Evolutionary conservation across 2,113 vertebrate species (phyloP), one percentile per base, ranked within the genome.

Genomic region (human): DNA sequence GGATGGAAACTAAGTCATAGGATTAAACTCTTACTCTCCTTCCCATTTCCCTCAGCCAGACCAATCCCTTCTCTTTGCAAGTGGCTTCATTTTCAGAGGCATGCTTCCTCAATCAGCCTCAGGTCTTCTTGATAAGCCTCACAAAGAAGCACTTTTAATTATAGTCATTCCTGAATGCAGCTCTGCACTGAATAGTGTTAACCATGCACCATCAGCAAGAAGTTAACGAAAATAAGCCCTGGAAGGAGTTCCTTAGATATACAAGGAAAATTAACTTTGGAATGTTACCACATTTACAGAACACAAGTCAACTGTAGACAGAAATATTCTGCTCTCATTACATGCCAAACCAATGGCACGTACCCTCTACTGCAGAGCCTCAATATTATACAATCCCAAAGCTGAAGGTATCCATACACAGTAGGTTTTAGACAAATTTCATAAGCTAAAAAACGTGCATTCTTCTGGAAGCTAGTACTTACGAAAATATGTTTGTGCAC

Each of bases 381-480:
- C 43, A 52, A 40, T 66, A 50, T 55, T 76, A 52, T 6, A 72
- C 45, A 88, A 89, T 64, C 30, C 27, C 17, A 55, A 84, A 84
- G 52, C 66, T 87, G 43, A 79, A 43, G 45, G 32, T 83, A 86
- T 7, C 32, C 30, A 85, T 78, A 94, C 45, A 84, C 55, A 76
- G 50, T 2, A 68, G 43, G 17, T 91, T 90, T 89, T 75, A 83
- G 59, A 40, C 55, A 52, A 84, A 93, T 52, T 93, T 93, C 81
- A 73, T 23, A 93, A 96, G 9, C 64, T 81, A 78, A 94, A 95
- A 96, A 55, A 32, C 20, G 55, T 30, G 35, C 52, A 91, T n/a
- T 78, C 66, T 88, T 82, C 55, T 89, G 25, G 48, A 43, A 68
- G 57, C 23, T 32, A 64, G 17, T 55, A 68, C 52, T 52, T 23